Conservation (phyloP, 2,113 vertebrate genomes). For the Prinia subflava region DNA sequence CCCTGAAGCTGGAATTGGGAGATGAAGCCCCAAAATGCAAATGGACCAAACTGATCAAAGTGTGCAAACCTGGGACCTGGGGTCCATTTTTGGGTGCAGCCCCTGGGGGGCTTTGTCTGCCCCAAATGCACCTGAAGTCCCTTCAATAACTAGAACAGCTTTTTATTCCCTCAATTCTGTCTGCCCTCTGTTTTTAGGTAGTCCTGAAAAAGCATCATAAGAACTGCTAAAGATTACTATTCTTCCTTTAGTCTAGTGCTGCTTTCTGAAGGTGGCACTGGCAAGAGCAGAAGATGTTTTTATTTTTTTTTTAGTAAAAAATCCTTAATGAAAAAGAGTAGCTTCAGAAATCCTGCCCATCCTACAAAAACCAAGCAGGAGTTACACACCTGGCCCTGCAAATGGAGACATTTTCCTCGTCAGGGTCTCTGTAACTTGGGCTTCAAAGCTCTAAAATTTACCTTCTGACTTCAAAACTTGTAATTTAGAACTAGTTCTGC, state of each 20-base stretch:
- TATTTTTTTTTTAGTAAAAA: not conserved
- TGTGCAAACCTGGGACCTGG: accelerated
- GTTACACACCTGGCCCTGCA: not conserved
- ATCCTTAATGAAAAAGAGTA: not conserved
- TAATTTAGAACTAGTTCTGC: not conserved
- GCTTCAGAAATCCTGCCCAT: not conserved
- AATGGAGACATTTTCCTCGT: not conserved
- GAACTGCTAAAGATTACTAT: not conserved
- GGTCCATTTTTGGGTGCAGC: not conserved
- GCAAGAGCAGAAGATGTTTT: not conserved
- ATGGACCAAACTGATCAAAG: not conserved
- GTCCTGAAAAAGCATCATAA: too few relatives aligned
- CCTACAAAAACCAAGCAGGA: not conserved
- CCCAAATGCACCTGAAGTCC: not conserved
- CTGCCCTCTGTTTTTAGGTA: not conserved
- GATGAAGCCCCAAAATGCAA: not conserved
- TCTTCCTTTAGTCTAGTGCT: not conserved
- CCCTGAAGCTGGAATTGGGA: accelerated
- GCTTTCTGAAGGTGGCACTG: not conserved
- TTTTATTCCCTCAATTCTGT: not conserved
- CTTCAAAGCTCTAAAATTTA: not conserved
- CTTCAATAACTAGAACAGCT: not conserved
- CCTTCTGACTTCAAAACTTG: not conserved
- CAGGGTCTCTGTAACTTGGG: not conserved
- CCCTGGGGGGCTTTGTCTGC: not conserved